A percentile compares a stretch with the other conserved stretches of the same genome.
phyloP scores from a whole-genome alignment of 1,140 invertebrate genomes.

The Drosophila watanabei region DNA sequence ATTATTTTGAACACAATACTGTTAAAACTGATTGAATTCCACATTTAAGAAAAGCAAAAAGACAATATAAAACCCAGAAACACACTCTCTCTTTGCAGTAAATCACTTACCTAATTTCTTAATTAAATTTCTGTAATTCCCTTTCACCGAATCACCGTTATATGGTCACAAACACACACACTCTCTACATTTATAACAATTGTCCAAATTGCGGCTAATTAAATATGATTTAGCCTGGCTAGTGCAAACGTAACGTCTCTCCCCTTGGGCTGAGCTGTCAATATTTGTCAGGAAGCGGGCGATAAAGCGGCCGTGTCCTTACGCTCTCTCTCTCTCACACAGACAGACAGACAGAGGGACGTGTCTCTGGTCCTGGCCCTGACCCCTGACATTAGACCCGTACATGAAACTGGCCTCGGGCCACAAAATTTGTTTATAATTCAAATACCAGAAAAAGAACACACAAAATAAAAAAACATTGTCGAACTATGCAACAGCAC shows the following conservation, averaged over 20 bases:
- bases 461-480: constrained; percentile 7
- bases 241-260: constrained; percentile 32
- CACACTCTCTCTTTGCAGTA: too few relatives aligned
- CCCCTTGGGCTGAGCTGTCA: constrained; percentile 57
- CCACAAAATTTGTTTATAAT: constrained; percentile 80
- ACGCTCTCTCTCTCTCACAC: constrained; percentile 30
- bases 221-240: constrained; percentile 62
- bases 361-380: constrained; percentile 49
- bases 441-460: constrained; percentile 58
- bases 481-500: constrained; percentile 27
- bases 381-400: constrained; percentile 74
- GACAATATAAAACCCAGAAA: neutral
- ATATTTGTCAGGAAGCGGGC: constrained; percentile 48
- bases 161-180: neutral
- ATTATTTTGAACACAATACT: neutral
- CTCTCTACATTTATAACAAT: constrained; percentile 47
- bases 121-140: neutral
- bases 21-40: neutral
- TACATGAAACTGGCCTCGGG: constrained; percentile 58
- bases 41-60: neutral
- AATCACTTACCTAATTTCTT: too few relatives aligned
- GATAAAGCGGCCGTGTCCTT: constrained; percentile 52
- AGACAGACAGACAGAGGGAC: neutral
- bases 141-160: neutral
- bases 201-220: constrained; percentile 66